Conservation (phyloP, 2,888 invertebrate species). For the Harpagoxenus sublaevis region DNA sequence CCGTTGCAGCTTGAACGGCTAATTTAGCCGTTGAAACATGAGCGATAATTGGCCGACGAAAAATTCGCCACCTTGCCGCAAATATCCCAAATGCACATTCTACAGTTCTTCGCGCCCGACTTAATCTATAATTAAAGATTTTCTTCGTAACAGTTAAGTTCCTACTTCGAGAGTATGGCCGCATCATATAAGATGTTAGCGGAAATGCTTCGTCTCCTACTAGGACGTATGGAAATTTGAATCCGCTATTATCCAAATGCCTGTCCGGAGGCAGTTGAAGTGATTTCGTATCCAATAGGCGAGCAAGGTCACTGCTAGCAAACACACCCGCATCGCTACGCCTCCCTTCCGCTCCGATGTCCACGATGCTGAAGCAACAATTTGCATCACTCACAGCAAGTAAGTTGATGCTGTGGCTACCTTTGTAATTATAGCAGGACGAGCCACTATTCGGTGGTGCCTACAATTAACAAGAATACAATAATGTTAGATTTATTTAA, state of each 20-base stretch:
- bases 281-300: conserved; percentile 66
- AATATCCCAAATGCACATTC: conserved; percentile 67
- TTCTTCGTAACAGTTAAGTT: conserved; percentile 28
- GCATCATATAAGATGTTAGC: conserved; percentile 57
- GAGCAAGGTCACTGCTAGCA: conserved; percentile 56
- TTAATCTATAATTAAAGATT: conserved; percentile 64
- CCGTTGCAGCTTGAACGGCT: conserved; percentile 59
- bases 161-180: conserved; percentile 64
- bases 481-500: conserved; percentile 31
- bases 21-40: conserved; percentile 34
- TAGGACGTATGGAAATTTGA: conserved; percentile 57
- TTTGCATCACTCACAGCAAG: conserved; percentile 66
- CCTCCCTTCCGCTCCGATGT: conserved; percentile 65
- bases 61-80: conserved; percentile 60
- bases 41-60: conserved; percentile 55
- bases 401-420: conserved; percentile 33
- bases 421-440: conserved; percentile 66
- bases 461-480: conserved; percentile 48
- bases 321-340: conserved; percentile 66
- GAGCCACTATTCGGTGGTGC: conserved; percentile 63
- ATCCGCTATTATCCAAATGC: conserved; percentile 35
- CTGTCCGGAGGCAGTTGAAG: conserved; percentile 59
- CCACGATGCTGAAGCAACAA: conserved; percentile 63
- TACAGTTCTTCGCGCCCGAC: conserved; percentile 59
- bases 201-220: conserved; percentile 66